Conservation (phyloP, 1,140 invertebrate genomes). For the Battus philenor region DNA sequence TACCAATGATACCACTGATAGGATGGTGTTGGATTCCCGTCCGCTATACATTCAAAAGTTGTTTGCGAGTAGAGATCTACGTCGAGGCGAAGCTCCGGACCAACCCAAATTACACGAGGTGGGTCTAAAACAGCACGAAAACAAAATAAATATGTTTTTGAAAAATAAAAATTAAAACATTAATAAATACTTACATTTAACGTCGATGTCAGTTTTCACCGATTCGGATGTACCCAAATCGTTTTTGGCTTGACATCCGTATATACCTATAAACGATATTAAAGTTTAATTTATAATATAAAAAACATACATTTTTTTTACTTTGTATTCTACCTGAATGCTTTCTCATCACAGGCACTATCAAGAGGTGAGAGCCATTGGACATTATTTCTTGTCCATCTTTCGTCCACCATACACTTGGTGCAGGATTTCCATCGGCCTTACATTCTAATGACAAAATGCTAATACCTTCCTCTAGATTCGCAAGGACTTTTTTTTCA, state of each 20-base stretch:
- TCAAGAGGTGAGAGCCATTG: conserved; percentile 75
- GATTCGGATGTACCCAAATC: conserved; percentile 87
- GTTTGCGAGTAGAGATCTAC: conserved; percentile 86
- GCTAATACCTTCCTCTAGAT: conserved; percentile 88
- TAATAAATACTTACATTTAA: conserved; percentile 86
- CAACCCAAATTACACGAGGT: conserved; percentile 87
- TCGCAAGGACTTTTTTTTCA: conserved; percentile 51
- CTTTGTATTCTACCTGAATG: conserved; percentile 61
- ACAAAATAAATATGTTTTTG: neutral
- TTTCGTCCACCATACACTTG: conserved; percentile 88
- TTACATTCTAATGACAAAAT: conserved; percentile 85
- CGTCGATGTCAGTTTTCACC: conserved; percentile 86
- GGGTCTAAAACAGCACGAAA: conserved; percentile 82
- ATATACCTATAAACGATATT: conserved; percentile 74
- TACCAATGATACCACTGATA: conserved; percentile 87
- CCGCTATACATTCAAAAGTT: conserved; percentile 87
- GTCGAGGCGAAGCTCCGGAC: conserved; percentile 85
- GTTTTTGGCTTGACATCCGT: conserved; percentile 90
- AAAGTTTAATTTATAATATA: neutral
- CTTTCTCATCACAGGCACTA: conserved; percentile 62
- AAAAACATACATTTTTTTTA: neutral
- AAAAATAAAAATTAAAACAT: conserved; percentile 8
- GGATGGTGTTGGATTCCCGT: conserved; percentile 89
- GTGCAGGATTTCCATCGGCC: conserved; percentile 90
- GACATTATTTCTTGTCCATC: conserved; percentile 76